These are phyloP conservation scores for Pangasius larnaudii DNA, from an alignment of 2,797 vertebrate species.

Conservation along the genomic window DNA sequence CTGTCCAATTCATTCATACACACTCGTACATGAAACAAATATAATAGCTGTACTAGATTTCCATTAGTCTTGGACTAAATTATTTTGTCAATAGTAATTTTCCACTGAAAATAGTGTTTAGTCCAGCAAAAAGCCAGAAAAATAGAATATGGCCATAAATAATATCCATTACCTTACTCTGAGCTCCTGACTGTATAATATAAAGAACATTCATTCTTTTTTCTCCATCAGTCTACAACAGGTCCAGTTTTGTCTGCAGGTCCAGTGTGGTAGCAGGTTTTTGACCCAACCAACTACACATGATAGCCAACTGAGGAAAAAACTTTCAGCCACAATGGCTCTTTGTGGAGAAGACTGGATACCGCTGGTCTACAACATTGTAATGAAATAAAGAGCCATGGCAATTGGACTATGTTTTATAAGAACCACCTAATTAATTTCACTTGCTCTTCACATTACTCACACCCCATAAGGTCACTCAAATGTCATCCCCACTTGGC, in stretches of 20 bases:
- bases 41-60: background rate
- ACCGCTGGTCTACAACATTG: background rate
- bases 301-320: background rate
- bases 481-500: background rate
- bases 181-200: background rate
- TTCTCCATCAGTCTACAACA: background rate
- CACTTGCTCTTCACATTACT: background rate
- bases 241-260: background rate
- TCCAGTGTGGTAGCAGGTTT: background rate
- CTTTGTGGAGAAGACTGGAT: background rate
- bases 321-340: background rate
- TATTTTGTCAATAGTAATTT: conserved; percentile 14
- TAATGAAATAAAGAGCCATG: background rate
- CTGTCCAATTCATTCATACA: background rate
- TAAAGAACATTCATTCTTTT: background rate
- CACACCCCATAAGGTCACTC: background rate
- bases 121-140: conserved; percentile 1
- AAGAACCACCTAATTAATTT: background rate
- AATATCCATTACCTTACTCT: background rate
- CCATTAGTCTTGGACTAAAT: background rate
- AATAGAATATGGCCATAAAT: background rate
- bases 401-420: background rate
- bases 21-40: conserved; percentile 4
- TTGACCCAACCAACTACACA: background rate
- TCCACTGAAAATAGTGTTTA: conserved; percentile 22